A percentile compares a stretch with the other conserved stretches of the same genome.
These are phyloP conservation scores for Lepidocyrtoides sp. DNA, from an alignment of 2,888 invertebrate species.

Conservation along the genomic window DNA sequence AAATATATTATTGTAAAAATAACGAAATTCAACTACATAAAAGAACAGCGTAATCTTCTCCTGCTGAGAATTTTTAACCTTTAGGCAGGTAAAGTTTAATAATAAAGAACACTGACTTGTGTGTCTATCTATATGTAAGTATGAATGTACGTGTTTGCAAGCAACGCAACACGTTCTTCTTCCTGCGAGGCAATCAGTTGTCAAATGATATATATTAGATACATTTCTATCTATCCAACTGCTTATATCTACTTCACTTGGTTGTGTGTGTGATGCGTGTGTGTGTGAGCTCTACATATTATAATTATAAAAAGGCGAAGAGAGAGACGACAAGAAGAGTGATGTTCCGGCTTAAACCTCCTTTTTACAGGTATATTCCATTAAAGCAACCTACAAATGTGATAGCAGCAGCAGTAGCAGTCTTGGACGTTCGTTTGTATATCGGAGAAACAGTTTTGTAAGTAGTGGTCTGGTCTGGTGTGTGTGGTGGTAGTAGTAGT, in stretches of 20 bases:
- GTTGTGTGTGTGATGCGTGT: too few relatives aligned
- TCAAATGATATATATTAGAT: slow-evolving; percentile 76
- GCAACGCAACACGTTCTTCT: slow-evolving; percentile 74
- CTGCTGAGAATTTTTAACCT: slow-evolving; percentile 78
- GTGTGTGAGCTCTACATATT: slow-evolving; percentile 11
- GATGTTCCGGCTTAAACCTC: slow-evolving; percentile 72
- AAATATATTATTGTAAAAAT: slow-evolving; percentile 49
- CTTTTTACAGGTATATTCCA: slow-evolving; percentile 78
- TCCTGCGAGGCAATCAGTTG: slow-evolving; percentile 74
- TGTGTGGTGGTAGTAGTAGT: slow-evolving; percentile 7
- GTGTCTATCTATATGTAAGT: too few relatives aligned
- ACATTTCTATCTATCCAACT: not conserved
- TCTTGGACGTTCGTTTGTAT: slow-evolving; percentile 34
- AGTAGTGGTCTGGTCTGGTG: not conserved
- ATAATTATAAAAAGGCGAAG: too few relatives aligned
- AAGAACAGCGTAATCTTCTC: slow-evolving; percentile 68
- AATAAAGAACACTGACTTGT: slow-evolving; percentile 47
- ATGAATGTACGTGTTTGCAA: slow-evolving; percentile 19
- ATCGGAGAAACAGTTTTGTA: slow-evolving; percentile 44
- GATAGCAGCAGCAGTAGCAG: slow-evolving; percentile 48
- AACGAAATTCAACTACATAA: slow-evolving; percentile 56
- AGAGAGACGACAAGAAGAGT: slow-evolving; percentile 71
- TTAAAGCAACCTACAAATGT: slow-evolving; percentile 64
- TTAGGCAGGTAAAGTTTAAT: slow-evolving; percentile 76
- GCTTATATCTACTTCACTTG: too few relatives aligned